These are phyloP conservation scores for Melinaea menophilus DNA, from an alignment of 2,888 invertebrate genomes.

Conservation along the genomic window DNA sequence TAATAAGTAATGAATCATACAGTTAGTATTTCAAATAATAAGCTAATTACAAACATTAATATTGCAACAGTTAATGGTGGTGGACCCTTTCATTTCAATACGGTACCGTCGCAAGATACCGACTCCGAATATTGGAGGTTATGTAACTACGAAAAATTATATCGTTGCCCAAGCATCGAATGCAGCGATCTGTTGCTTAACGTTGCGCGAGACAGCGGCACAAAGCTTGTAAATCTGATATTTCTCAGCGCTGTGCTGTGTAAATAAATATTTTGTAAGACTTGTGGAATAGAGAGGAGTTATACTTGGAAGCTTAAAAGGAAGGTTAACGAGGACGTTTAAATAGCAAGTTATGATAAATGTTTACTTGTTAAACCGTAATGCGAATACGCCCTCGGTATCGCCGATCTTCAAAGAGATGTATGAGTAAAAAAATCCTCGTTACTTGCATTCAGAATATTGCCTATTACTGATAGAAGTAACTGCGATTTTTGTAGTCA, in stretches of 20 bases:
- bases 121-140: conserved; percentile 31
- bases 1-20: no score
- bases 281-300: conserved; percentile 31
- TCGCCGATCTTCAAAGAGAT: no score
- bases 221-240: conserved; percentile 29
- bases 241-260: conserved; percentile 29
- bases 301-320: conserved; percentile 1
- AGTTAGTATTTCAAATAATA: no score
- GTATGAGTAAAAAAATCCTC: no score
- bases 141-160: conserved; percentile 42
- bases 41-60: no score
- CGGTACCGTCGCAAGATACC: conserved; percentile 20
- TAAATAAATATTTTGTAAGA: conserved; percentile 38
- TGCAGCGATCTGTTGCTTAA: conserved; percentile 36
- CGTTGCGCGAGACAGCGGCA: conserved; percentile 28
- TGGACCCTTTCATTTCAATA: conserved; percentile 18
- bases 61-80: conserved; percentile 7
- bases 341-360: conserved; percentile 1
- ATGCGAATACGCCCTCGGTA: background rate
- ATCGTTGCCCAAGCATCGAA: conserved; percentile 42
- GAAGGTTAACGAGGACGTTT: conserved; percentile 12
- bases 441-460: no score
- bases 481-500: no score
- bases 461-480: no score
- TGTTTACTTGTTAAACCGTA: background rate